Conservation (phyloP, 1,140 invertebrate species). For the Zaprionus lachaisei region DNA sequence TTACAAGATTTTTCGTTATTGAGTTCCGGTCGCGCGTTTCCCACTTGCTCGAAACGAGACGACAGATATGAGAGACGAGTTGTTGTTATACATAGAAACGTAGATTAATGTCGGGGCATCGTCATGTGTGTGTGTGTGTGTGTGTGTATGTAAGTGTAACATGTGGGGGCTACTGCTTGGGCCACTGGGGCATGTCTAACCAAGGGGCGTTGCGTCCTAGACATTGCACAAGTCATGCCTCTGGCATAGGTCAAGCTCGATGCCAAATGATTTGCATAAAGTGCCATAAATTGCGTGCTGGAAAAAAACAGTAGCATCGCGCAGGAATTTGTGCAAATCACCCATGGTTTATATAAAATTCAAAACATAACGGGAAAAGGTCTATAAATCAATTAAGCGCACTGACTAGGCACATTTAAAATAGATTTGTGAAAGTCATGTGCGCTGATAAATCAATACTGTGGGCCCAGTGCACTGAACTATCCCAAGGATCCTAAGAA, state of each 20-base stretch:
- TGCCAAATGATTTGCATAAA: slow-evolving; percentile 55
- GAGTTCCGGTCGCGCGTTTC: slow-evolving; percentile 23
- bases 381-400: slow-evolving; percentile 22
- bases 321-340: slow-evolving; percentile 44
- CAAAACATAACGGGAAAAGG: slow-evolving; percentile 22
- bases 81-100: slow-evolving; percentile 19
- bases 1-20: slow-evolving; percentile 66
- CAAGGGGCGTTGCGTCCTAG: neutral
- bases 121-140: neutral
- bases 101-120: slow-evolving; percentile 9
- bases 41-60: slow-evolving; percentile 17
- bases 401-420: slow-evolving; percentile 22
- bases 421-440: slow-evolving; percentile 41
- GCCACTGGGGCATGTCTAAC: neutral
- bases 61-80: slow-evolving; percentile 31
- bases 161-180: slow-evolving; percentile 1
- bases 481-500: slow-evolving; percentile 16
- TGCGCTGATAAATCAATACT: slow-evolving; percentile 28
- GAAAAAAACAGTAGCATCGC: slow-evolving; percentile 17
- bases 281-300: neutral
- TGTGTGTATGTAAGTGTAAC: neutral
- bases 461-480: slow-evolving; percentile 21
- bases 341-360: slow-evolving; percentile 23
- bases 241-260: slow-evolving; percentile 47
- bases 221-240: slow-evolving; percentile 39